Base-by-base conservation (phyloP, 92 coral and sea anemone genomes). In the Actinernus sp. region DNA sequence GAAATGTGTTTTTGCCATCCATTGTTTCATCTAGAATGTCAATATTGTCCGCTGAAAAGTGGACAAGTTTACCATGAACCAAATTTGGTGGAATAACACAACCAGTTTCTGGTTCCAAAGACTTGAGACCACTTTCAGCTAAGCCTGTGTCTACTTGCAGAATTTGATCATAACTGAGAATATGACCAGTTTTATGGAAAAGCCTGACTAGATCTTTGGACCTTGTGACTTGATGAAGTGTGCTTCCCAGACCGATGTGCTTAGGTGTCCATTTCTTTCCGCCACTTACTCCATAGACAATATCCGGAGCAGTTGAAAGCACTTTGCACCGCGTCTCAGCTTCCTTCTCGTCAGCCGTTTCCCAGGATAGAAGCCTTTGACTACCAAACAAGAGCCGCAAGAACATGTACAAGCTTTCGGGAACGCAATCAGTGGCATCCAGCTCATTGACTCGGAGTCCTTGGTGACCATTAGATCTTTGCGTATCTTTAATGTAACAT, bases 191-290 rank as follows among this genome's bases (percentile, higher is more conserved):
- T 40, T 69, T 59, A 30, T 58, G 58, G 26, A 68, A 87, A 49
- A 63, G 84, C 22, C 36, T 61, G 52, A 74, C 93, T 14, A 87
- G 80, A 33, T 62, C 65, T 45, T 49, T 81, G 17, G 93, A 81
- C 10, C 81, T 31, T 32, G 85, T 74, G 19, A 63, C 85, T 50
- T 87, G 84, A 30, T 81, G 81, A 44, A 81, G 83, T 56, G 64
- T 73, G 36, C 87, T 79, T 5, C 82, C 87, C 9, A 79, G 84
- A 0, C 85, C 78, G 34, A 79, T 51, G 26, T 86, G 83, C 37
- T 85, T 78, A 8, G 82, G 79, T 27, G 89, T 83, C 84, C 84
- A 84, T 69, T 76, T 68, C 22, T 49, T 69, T 24, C 90, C 81
- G 26, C 69, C 48, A 45, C 66, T 73, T 7, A 57, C 85, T 27